Percentiles rank a stretch among this genome's conserved stretches.
phyloP scores from a whole-genome alignment of 64 coral and sea anemone species.

The Actinia tenebrosa region DNA sequence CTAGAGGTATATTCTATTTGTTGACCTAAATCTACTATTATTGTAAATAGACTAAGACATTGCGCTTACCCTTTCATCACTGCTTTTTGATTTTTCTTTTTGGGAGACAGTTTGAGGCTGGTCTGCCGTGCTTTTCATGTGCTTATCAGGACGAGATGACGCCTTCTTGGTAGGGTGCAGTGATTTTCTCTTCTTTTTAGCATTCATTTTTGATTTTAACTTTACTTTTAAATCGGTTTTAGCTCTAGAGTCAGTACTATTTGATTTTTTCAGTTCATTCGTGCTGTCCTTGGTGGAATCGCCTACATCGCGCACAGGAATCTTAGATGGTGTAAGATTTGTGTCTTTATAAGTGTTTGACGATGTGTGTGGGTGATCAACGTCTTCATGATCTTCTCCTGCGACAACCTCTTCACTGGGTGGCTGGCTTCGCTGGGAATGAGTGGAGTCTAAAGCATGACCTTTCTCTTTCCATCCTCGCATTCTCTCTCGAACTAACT shows the following conservation, averaged over 20 bases:
- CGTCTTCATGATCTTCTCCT: background rate
- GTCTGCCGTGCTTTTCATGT: background rate
- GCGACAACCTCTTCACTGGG: background rate
- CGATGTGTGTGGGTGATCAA: background rate
- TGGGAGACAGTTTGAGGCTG: background rate
- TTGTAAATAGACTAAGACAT: background rate
- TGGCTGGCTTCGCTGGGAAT: background rate
- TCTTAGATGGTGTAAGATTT: background rate
- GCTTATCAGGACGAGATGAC: background rate
- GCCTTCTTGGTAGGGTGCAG: background rate
- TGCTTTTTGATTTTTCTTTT: background rate
- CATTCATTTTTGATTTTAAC: background rate
- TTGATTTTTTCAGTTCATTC: conserved; percentile 70
- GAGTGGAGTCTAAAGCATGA: background rate
- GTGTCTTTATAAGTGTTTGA: background rate
- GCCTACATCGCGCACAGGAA: conserved; percentile 10
- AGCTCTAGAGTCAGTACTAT: background rate
- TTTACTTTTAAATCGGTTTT: background rate
- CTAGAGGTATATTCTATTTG: too few species aligned
- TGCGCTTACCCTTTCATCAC: conserved; percentile 1
- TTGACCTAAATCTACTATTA: background rate
- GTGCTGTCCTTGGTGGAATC: conserved; percentile 27
- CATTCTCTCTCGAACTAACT: conserved; percentile 67
- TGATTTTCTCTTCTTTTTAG: conserved; percentile 13
- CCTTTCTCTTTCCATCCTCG: conserved; percentile 57